Evolutionary conservation across 2,888 invertebrate genomes (phyloP), one percentile per base, ranked within the genome.

Genomic region (Cryptus viduatorius): DNA sequence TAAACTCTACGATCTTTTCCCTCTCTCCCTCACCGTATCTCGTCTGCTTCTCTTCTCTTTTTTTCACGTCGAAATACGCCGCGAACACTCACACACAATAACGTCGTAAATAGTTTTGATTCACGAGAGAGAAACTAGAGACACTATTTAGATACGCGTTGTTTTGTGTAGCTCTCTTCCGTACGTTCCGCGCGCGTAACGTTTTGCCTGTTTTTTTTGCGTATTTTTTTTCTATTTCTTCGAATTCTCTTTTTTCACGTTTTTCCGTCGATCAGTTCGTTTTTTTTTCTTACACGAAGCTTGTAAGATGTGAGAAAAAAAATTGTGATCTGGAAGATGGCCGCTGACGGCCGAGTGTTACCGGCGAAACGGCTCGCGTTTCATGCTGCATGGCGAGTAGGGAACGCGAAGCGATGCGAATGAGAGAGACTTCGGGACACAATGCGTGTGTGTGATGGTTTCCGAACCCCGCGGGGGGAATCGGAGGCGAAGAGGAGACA

Each of bases 241-340:
- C 44, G 50, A 59, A n/a, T 48, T 79, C 14, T 19, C 64, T 53
- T 53, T 56, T 46, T 8, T 42, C 4, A 48, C 19, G 68, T n/a
- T 65, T 24, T 69, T 48, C 46, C 5, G n/a, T 19, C 53, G 19
- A 19, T 46, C 24, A 37, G 14, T 69, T 29, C 14, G 8, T 67
- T n/a, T 72, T 64, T 79, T 53, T 44, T 42, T 68, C 73, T 75
- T 78, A 71, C 67, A 68, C 61, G 48, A 72, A 78, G 59, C 4
- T 59, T 12, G 64, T 88, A 89, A 90, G 92, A 91, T 92, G 91
- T 19, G 89, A 91, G 91, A 91, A 92, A 95, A 95, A 94, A 82
- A 81, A 82, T 82, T 80, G 78, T 88, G 93, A 94, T 94, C 94
- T 94, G 94, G 94, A 95, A 95, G 95, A 95, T 95, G 95, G 95